Conservation (phyloP, 2,797 vertebrate species). For the Leucoraja ocellata region DNA sequence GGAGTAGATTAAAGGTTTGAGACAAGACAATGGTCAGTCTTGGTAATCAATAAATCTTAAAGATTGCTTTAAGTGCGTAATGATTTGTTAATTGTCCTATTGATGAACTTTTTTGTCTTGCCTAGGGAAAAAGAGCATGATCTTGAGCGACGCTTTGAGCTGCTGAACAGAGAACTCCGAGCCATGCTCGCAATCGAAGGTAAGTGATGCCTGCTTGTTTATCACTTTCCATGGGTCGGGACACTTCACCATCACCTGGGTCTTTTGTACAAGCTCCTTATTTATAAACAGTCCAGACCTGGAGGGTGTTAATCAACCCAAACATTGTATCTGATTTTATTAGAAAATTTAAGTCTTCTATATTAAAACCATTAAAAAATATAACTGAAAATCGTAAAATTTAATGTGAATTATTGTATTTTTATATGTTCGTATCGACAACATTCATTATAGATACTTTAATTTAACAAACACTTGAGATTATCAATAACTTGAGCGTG, state of each 20-base stretch:
- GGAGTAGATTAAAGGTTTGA: conserved; percentile 93
- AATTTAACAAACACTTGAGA: background rate
- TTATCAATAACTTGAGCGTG: background rate
- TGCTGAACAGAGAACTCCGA: conserved; percentile 90
- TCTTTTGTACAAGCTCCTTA: background rate
- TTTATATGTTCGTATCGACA: background rate
- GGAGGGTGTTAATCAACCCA: background rate
- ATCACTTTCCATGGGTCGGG: background rate
- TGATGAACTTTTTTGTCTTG: conserved; percentile 93
- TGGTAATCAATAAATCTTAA: conserved; percentile 90
- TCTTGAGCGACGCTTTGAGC: conserved; percentile 94
- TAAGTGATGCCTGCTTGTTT: conserved; percentile 54
- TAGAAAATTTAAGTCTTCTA: background rate
- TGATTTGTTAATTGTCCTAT: conserved; percentile 99
- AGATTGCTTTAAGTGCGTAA: conserved; percentile 96
- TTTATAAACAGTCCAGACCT: background rate
- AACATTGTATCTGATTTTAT: background rate
- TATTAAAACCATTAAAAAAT: background rate
- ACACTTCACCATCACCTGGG: background rate
- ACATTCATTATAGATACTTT: background rate
- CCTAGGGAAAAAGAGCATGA: conserved; percentile 98
- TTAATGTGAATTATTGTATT: background rate
- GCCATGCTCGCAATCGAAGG: conserved; percentile 98
- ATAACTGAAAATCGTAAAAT: background rate
- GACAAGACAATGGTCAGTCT: conserved; percentile 74